These are phyloP conservation scores for Cottoperca gobio DNA, from an alignment of 2,797 vertebrate species.

Conservation along the genomic window DNA sequence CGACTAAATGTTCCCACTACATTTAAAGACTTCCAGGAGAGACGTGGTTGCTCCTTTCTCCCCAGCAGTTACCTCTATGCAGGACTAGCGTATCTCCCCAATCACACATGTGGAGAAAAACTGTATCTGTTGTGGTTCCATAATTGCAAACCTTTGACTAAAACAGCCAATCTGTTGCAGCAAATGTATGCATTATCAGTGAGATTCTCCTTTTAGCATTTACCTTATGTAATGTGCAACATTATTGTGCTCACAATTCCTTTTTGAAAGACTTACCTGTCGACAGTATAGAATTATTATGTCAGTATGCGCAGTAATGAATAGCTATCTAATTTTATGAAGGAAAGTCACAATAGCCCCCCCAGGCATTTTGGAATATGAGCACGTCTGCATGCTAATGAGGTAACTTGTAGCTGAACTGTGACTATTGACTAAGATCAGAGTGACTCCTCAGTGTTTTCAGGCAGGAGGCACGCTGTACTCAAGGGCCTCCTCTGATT, in stretches of 20 bases:
- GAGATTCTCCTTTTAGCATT: constrained; percentile 9
- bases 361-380: neutral
- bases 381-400: constrained; percentile 26
- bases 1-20: no score
- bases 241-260: constrained; percentile 29
- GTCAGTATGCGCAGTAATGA: constrained; percentile 21
- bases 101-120: no score
- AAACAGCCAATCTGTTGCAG: neutral
- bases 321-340: constrained; percentile 34
- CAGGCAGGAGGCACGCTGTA: constrained; percentile 30
- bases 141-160: neutral
- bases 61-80: no score
- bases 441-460: constrained; percentile 40
- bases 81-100: no score
- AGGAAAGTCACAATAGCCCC: constrained; percentile 4
- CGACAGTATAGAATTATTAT: constrained; percentile 34
- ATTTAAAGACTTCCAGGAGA: no score
- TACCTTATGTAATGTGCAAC: neutral
- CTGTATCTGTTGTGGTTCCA: accelerated
- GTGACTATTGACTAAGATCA: constrained; percentile 33
- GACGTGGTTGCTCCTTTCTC: no score
- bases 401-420: constrained; percentile 34
- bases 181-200: constrained; percentile 1
- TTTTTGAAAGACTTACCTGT: constrained; percentile 8
- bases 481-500: constrained; percentile 36